Base-by-base conservation (phyloP, 2,888 invertebrate species). In the Orchesella flavescens region DNA sequence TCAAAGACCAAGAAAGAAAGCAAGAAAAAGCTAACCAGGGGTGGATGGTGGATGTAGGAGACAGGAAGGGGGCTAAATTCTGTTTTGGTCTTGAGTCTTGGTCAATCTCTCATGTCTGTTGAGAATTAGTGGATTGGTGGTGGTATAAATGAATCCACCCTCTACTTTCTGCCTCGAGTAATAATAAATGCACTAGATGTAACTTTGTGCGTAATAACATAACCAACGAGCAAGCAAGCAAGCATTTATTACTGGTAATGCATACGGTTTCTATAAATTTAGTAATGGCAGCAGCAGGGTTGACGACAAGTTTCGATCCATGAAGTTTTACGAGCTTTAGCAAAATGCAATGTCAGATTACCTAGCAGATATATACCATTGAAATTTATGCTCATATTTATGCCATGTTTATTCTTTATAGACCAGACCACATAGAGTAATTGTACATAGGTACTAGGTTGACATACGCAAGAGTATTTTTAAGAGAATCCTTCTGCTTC, bases 61-160 rank as follows among this genome's bases (percentile, higher is more conserved):
- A 66, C 13, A 57, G 15, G 43, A 21, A 69, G 68, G 77, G 69
- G 66, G 46, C 77, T 59, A 68, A 77, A 46, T 53, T 55, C 49
- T 63, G 21, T 72, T 66, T 80, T 80, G 72, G 72, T n/a, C n/a
- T n/a, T n/a, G n/a, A n/a, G n/a, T n/a, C 79, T 65, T 80, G 73
- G 79, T 80, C 79, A 80, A 80, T 65, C 72, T 78, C 61, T 46
- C 21, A 21, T 77, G 63, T 61, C 68, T 57, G 19, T 55, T 19
- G 72, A 65, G 79, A 80, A 80, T 73, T 80, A 73, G 57, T 63
- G n/a, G n/a, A n/a, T n/a, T n/a, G n/a, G n/a, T n/a, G n/a, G n/a
- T n/a, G 79, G 23, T 34, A 34, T 34, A 7, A 57, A 53, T 57
- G 57, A 55, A 46, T 66, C 66, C 73, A 57, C 73, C 79, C 73